Conservation (phyloP, 2,113 vertebrate species). For the Phasianus colchicus region DNA sequence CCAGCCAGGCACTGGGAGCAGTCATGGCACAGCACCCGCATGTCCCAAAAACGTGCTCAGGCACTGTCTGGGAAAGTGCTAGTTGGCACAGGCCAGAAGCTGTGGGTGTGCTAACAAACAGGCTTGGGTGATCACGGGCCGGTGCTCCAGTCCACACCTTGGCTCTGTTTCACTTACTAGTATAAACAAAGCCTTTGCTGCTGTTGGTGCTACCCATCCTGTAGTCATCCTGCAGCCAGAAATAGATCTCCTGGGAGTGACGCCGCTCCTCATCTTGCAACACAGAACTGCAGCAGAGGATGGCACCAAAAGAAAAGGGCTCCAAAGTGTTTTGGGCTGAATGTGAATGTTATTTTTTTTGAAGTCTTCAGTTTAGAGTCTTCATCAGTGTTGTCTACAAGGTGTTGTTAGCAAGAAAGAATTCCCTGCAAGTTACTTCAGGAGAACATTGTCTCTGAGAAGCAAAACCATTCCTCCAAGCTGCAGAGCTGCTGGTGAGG, state of each 20-base stretch:
- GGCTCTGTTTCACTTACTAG: constrained; percentile 18
- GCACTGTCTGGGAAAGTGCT: background rate
- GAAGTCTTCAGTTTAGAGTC: background rate
- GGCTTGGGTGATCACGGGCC: constrained; percentile 26
- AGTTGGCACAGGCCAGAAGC: background rate
- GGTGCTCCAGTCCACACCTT: constrained; percentile 21
- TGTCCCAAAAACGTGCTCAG: background rate
- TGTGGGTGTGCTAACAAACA: constrained; percentile 40
- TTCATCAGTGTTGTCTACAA: background rate
- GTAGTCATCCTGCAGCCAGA: background rate
- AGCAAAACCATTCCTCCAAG: background rate
- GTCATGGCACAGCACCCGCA: background rate
- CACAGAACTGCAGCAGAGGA: background rate
- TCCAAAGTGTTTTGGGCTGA: rapidly evolving
- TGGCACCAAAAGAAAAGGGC: background rate
- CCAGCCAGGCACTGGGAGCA: background rate
- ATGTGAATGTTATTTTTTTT: background rate
- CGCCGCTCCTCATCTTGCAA: background rate
- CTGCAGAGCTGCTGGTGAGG: background rate
- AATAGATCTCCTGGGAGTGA: background rate
- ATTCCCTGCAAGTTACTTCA: background rate
- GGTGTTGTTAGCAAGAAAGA: background rate
- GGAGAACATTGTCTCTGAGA: background rate
- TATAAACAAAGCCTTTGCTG: constrained; percentile 27
- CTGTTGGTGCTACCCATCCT: background rate